Evolutionary conservation across 37 sponge, comb jelly and placozoan genomes (phyloP), one percentile per base, ranked within the genome.

Genomic region (Ianthella basta): DNA sequence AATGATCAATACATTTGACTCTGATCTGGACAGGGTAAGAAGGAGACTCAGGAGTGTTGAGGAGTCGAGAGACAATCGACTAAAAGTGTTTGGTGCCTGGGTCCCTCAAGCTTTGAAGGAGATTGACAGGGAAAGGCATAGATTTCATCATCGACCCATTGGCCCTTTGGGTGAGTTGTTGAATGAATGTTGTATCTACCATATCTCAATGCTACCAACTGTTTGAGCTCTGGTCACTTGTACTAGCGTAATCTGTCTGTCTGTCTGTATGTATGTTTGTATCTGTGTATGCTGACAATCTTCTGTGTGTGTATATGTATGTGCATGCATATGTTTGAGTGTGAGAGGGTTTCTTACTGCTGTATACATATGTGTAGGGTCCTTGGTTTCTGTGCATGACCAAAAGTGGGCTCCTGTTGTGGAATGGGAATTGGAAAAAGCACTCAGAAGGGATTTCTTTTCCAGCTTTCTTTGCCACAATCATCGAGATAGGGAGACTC

Each of bases 371-470:
- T 36, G 21, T 72, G 73, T 35, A 78, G 53, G 79, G 23, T 78
- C 79, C 0, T 16, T 78, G 69, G 67, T 96, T 3, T 81, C 55
- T 13, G 67, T 96, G 73, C 82, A 83, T 65, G 94, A 96, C 56
- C 86, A 88, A 79, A 83, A 86, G 55, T 96, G 96, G 96, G 79
- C 87, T 37, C 82, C 68, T 24, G 93, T 88, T 20, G 61, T 92
- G 53, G 94, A n/a, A n/a, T n/a, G n/a, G n/a, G n/a, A n/a, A n/a
- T n/a, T n/a, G n/a, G n/a, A 96, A 83, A 75, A 77, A 30, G 39
- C 80, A 39, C 55, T 92, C 36, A 86, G 85, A 44, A 72, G 66
- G 35, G 54, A 64, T 15, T 33, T 81, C 25, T 67, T 88, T 56
- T 55, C 30, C 29, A 68, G 80, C 15, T 95, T 95, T 81, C 59